phyloP scores from a whole-genome alignment of 2,888 invertebrate species.

The Platerodrilus igneus region DNA sequence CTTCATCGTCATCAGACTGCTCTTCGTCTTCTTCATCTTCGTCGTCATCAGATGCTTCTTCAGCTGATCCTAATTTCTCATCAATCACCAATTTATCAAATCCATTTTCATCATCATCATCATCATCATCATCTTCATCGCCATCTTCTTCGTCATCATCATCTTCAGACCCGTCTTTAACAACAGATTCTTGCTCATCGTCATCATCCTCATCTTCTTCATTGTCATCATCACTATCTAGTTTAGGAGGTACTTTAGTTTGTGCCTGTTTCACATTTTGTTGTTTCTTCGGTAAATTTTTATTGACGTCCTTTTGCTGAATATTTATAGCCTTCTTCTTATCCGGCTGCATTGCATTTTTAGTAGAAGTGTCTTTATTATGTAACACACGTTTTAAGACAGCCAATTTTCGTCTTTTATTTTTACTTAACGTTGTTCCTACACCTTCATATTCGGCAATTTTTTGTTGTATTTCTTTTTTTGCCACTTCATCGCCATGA shows the following conservation, averaged over 20 bases:
- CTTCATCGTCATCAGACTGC: slow-evolving; percentile 15
- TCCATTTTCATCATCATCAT: slow-evolving; percentile 16
- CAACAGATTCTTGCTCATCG: slow-evolving; percentile 21
- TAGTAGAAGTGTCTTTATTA: too few species aligned
- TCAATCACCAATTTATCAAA: slow-evolving; percentile 14
- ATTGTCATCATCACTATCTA: slow-evolving; percentile 8
- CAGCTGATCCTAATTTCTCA: slow-evolving; percentile 24
- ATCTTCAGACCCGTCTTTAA: slow-evolving; percentile 14
- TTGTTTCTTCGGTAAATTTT: background rate
- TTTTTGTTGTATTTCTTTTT: slow-evolving; percentile 7
- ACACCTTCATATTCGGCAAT: slow-evolving; percentile 6
- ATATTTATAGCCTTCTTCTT: background rate
- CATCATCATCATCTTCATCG: slow-evolving; percentile 11
- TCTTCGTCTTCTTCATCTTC: slow-evolving; percentile 21
- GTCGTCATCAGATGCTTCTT: slow-evolving; percentile 21
- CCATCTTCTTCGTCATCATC: slow-evolving; percentile 11
- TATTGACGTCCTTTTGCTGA: background rate
- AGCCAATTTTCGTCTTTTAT: too few species aligned
- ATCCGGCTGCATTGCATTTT: too few species aligned
- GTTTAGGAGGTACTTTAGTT: slow-evolving; percentile 1
- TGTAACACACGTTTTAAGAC: too few species aligned
- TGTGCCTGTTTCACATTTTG: too few species aligned
- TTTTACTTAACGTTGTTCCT: too few species aligned
- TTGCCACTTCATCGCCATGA: slow-evolving; percentile 8
- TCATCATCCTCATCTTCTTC: slow-evolving; percentile 21